Evolutionary conservation across 1,140 invertebrate species (phyloP).

Genomic region (Drosophila fuyamai): DNA sequence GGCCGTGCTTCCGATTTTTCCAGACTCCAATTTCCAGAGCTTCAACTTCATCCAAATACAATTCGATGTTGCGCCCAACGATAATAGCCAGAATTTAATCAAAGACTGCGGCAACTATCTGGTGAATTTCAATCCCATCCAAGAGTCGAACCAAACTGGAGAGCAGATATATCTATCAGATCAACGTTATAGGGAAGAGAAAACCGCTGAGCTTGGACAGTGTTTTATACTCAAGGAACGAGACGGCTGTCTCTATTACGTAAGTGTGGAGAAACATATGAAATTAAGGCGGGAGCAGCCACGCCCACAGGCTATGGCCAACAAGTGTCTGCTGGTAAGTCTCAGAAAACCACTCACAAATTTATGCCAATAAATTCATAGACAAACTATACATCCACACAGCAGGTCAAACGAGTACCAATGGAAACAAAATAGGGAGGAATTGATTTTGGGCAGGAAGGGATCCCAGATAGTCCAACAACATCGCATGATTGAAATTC

Average conservation of each 20-base stretch:
- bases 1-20: slow-evolving; percentile 39
- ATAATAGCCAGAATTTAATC: slow-evolving; percentile 14
- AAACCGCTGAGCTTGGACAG: slow-evolving; percentile 18
- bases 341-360: not conserved
- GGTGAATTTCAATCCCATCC: slow-evolving; percentile 40
- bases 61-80: slow-evolving; percentile 36
- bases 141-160: accelerated
- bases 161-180: slow-evolving; percentile 25
- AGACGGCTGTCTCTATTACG: slow-evolving; percentile 9
- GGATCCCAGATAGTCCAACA: too few species aligned
- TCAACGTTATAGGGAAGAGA: slow-evolving; percentile 57
- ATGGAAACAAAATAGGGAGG: not conserved
- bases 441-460: not conserved
- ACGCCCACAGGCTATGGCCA: slow-evolving; percentile 6
- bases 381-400: not conserved
- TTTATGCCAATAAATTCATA: slow-evolving; percentile 13
- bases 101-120: slow-evolving; percentile 47
- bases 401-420: slow-evolving; percentile 12
- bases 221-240: slow-evolving; percentile 23
- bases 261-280: slow-evolving; percentile 23
- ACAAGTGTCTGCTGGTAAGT: slow-evolving; percentile 48
- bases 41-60: slow-evolving; percentile 27
- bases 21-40: slow-evolving; percentile 3
- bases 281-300: slow-evolving; percentile 46
- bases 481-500: slow-evolving; percentile 17